Conservation (phyloP, 1,140 invertebrate species). For the Mactra quadrangularis region DNA sequence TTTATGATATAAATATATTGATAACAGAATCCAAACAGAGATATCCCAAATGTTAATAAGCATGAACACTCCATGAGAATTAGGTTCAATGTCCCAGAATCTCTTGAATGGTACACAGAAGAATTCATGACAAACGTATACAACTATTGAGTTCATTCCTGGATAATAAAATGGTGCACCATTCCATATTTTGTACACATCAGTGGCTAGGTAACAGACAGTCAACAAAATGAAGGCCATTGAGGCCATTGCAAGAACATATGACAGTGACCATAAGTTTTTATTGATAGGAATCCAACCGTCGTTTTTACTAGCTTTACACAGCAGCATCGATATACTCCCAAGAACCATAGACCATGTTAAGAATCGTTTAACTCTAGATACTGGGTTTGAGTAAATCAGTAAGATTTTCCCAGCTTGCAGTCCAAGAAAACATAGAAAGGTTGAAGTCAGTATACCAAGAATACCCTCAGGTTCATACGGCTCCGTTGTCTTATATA, state of each 20-base stretch:
- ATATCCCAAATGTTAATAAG: constrained; percentile 92
- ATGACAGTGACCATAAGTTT: constrained; percentile 95
- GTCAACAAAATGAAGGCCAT: constrained; percentile 88
- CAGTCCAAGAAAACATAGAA: constrained; percentile 88
- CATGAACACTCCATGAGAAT: constrained; percentile 88
- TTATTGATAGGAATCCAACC: constrained; percentile 94
- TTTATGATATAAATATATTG: constrained; percentile 88
- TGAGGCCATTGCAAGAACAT: constrained; percentile 90
- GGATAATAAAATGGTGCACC: constrained; percentile 91
- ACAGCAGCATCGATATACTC: constrained; percentile 87
- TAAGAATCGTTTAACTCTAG: constrained; percentile 89
- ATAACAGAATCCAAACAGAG: constrained; percentile 90
- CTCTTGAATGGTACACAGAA: constrained; percentile 91
- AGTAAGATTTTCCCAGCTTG: constrained; percentile 89
- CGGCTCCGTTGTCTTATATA: constrained; percentile 88
- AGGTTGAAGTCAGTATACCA: constrained; percentile 84
- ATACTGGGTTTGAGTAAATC: constrained; percentile 85
- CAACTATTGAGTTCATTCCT: constrained; percentile 94
- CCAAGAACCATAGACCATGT: constrained; percentile 82
- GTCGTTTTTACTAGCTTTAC: constrained; percentile 89
- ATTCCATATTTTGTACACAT: constrained; percentile 90
- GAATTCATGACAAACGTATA: constrained; percentile 93
- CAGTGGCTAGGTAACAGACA: constrained; percentile 90
- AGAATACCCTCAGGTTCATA: constrained; percentile 94
- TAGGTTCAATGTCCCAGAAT: constrained; percentile 85